Conservation (phyloP, 2,113 vertebrate species). For the Colinus virginianus region DNA sequence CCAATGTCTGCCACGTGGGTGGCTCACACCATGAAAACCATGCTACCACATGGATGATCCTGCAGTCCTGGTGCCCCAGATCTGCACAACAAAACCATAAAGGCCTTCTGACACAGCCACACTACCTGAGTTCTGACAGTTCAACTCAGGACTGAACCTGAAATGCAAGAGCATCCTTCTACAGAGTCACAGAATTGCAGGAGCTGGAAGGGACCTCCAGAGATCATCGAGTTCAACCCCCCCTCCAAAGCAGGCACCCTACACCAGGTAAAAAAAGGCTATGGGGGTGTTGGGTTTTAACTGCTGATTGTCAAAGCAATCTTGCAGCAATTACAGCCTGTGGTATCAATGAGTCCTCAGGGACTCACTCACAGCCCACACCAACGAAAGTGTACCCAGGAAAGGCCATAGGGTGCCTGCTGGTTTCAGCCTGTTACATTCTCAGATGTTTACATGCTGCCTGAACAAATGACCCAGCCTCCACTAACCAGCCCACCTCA, state of each 20-base stretch:
- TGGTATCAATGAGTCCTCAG: constrained; percentile 68
- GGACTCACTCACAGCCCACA: constrained; percentile 24
- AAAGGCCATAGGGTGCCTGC: not conserved
- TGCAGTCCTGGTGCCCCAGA: not conserved
- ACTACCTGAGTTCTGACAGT: not conserved
- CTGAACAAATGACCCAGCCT: not conserved
- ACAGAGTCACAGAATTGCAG: not conserved
- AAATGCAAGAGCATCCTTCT: not conserved
- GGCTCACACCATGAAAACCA: no score
- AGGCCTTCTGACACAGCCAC: not conserved
- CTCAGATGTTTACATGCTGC: not conserved
- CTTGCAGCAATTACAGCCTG: constrained; percentile 57
- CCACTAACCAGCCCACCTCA: not conserved
- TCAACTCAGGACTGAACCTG: not conserved
- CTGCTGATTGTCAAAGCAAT: constrained; percentile 61
- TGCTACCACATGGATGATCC: fast-evolving
- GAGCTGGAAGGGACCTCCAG: no score
- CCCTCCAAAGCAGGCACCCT: no score
- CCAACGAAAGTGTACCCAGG: not conserved
- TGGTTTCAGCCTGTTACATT: not conserved
- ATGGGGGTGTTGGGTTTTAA: constrained; percentile 56
- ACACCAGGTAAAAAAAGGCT: not conserved
- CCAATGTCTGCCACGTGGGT: not conserved
- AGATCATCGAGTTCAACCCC: no score
- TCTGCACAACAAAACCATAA: fast-evolving